Evolutionary conservation across 2,113 vertebrate species (phyloP), one percentile per base, ranked within the genome.

Genomic region (Eublepharis macularius): DNA sequence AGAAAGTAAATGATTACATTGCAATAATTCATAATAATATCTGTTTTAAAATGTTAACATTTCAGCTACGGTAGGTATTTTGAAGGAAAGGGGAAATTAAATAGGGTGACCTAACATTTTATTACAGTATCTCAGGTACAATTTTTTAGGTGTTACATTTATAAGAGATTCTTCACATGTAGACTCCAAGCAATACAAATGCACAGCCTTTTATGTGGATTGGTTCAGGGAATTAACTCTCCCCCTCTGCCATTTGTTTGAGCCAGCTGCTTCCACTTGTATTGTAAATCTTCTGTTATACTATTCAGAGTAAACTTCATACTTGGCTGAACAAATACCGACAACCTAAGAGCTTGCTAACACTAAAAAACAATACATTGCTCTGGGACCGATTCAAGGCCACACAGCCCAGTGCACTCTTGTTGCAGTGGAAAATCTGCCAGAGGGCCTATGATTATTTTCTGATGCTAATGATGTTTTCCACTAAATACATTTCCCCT

Each of bases 1-100:
- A 90, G 88, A 91, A 89, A 89, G 76, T 80, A 86, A 91, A 13
- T 82, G 41, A 84, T 63, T 87, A 68, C 79, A 60, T 10, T 80
- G 29, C n/a, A 75, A 78, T 85, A 49, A 41, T 69, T 70, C 32
- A 49, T 9, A 21, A 49, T 9, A 21, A 49, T 73, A 84, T 4
- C 12, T 90, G 75, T 90, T 66, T 73, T 57, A 9, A 83, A 92
- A 83, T 63, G 81, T 75, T 74, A 45, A 32, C 70, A 75, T 9
- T 68, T 69, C 79, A 88, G 84, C 89, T 92, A 91, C 82, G 45
- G 36, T 47, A 70, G 10, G 21, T 57, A 36, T 73, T 13, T 13
- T 14, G 77, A 29, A 29, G 11, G 66, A 39, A 57, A 51, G 7
- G 32, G 9, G 54, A 14, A 63, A 65, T 63, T 83, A 63, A 83